Evolutionary conservation across 2,888 invertebrate genomes (phyloP), one percentile per base, ranked within the genome.

Genomic region (Zygothrica quintamaculata): DNA sequence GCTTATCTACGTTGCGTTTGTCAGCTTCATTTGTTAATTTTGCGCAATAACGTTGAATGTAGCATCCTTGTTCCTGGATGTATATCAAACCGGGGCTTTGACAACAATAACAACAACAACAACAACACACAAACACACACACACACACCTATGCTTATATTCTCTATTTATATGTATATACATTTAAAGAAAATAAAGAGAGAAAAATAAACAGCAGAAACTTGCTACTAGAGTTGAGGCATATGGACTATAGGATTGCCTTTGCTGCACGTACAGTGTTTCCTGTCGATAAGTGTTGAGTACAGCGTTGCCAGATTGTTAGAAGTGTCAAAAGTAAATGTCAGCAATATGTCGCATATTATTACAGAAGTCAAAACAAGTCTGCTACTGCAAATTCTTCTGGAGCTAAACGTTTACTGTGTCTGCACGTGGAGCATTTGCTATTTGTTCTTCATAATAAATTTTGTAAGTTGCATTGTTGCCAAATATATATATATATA

Each of bases 21-120:
- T 82, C 79, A 59, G 61, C 48, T 80, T 84, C 84, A 80, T 80
- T 80, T 80, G 87, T 84, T 86, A 86, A 80, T 86, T 80, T 80
- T 65, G 66, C 68, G 75, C 85, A 78, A 81, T 68, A 77, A 65
- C 57, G 70, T 56, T 33, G 65, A 60, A 61, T 73, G 44, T 57
- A n/a, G 48, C 13, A 37, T 11, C 29, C 8, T 36, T 12, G 18
- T 18, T 52, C 36, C 12, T 5, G 37, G 18, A 39, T n/a, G n/a
- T n/a, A 16, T 26, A 12, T 8, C 16, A 16, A 6, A 18, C 47
- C 11, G 13, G 29, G 12, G 47, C 42, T 61, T 46, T 53, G 52
- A 52, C 60, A 34, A 47, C 51, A 56, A 48, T n/a, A n/a, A n/a
- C n/a, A n/a, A n/a, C n/a, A n/a, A n/a, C n/a, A n/a, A n/a, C n/a